Percentiles rank a stretch among this genome's conserved stretches.
These are phyloP conservation scores for Gavia stellata DNA, from an alignment of 2,113 vertebrate genomes.

Conservation along the genomic window DNA sequence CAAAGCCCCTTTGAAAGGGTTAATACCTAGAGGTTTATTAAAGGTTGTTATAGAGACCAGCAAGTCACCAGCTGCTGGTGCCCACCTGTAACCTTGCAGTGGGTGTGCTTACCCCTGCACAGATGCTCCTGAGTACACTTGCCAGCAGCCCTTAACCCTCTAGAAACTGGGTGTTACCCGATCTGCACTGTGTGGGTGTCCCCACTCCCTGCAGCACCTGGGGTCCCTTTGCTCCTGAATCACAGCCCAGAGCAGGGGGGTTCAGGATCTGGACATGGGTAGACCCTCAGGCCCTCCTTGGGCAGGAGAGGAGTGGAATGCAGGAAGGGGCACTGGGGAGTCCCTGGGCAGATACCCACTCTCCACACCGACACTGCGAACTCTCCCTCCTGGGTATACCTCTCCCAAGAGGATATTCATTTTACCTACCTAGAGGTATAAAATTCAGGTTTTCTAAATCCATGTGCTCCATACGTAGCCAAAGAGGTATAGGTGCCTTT, in stretches of 20 bases:
- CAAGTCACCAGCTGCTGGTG: neutral
- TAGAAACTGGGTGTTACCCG: neutral
- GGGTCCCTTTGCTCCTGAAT: neutral
- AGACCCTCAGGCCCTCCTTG: neutral
- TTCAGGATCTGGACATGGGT: neutral
- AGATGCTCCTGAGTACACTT: neutral
- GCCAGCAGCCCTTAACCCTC: neutral
- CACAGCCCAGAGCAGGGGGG: neutral
- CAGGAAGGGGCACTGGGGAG: no score
- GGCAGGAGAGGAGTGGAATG: neutral
- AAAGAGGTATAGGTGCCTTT: neutral
- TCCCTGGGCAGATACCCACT: neutral
- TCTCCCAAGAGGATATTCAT: accelerated
- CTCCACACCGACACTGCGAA: neutral
- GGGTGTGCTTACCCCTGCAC: neutral
- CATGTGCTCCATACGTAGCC: neutral
- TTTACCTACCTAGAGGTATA: neutral
- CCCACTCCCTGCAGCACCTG: neutral
- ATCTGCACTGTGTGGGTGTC: neutral
- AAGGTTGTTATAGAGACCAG: neutral
- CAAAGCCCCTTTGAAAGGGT: neutral
- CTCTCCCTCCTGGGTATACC: no score
- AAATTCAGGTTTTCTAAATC: neutral
- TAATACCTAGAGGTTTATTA: neutral
- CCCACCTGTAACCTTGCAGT: neutral